Percentiles rank a stretch among this genome's conserved stretches.
These are phyloP conservation scores for Apodemia zela DNA, from an alignment of 2,888 invertebrate genomes.

Conservation along the genomic window DNA sequence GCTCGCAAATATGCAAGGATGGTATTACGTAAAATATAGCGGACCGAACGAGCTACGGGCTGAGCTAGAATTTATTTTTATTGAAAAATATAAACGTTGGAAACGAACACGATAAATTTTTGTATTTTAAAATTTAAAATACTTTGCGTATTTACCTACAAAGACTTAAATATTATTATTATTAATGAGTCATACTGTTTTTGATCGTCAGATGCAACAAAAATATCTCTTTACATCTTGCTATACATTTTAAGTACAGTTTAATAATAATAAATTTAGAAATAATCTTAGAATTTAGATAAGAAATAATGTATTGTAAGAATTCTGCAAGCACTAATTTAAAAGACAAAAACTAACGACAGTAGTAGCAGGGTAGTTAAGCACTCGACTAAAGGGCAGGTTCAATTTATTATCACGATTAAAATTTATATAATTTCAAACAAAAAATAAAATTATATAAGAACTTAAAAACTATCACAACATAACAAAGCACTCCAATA, in stretches of 20 bases:
- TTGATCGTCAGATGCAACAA: too few species aligned
- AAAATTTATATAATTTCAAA: too few species aligned
- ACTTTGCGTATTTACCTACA: constrained; percentile 1
- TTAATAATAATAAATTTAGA: too few species aligned
- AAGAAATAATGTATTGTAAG: neutral
- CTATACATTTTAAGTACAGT: too few species aligned
- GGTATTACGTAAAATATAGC: constrained; percentile 51
- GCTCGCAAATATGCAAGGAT: constrained; percentile 36
- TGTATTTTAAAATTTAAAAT: constrained; percentile 16
- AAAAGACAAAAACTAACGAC: constrained; percentile 21
- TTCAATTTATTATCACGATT: too few species aligned
- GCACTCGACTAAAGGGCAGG: too few species aligned
- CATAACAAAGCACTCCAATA: constrained; percentile 10
- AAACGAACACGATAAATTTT: constrained; percentile 26
- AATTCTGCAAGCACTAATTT: too few species aligned
- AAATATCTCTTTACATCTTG: too few species aligned
- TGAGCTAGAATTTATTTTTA: constrained; percentile 37
- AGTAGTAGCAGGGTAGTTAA: neutral
- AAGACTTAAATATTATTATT: too few species aligned
- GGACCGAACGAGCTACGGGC: constrained; percentile 38
- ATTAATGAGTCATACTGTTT: too few species aligned
- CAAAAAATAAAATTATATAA: too few species aligned
- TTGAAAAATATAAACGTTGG: constrained; percentile 30
- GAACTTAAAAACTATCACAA: neutral
- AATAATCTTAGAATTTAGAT: too few species aligned